Evolutionary conservation across 1,140 invertebrate genomes (phyloP).

Genomic region (Antheraea mylitta): DNA sequence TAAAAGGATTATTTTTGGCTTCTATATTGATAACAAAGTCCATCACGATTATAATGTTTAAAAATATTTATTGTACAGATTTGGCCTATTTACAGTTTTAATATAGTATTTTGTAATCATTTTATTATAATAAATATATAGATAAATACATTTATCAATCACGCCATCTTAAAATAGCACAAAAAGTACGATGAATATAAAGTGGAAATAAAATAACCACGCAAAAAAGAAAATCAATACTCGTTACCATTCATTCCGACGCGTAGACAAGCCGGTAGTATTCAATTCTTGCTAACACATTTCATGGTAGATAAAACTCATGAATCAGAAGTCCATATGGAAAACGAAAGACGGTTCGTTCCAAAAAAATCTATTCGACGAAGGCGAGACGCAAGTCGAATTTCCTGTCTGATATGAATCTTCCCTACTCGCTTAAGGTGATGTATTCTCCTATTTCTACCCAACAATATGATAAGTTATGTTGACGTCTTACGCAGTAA

Average conservation of each 20-base stretch:
- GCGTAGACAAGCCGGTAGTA: slow-evolving; percentile 52
- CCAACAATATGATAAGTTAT: slow-evolving; percentile 30
- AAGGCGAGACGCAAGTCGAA: slow-evolving; percentile 66
- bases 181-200: neutral
- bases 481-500: slow-evolving; percentile 18
- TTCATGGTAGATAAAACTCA: slow-evolving; percentile 75
- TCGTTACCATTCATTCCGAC: slow-evolving; percentile 48
- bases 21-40: too few species aligned
- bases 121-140: too few species aligned
- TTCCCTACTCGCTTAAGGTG: slow-evolving; percentile 76
- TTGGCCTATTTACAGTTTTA: too few species aligned
- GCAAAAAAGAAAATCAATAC: slow-evolving; percentile 20
- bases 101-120: too few species aligned
- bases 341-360: slow-evolving; percentile 62
- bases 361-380: slow-evolving; percentile 63
- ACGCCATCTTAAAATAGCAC: too few species aligned
- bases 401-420: slow-evolving; percentile 77
- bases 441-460: slow-evolving; percentile 74
- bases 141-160: too few species aligned
- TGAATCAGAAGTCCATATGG: slow-evolving; percentile 74
- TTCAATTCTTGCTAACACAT: slow-evolving; percentile 68
- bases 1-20: too few species aligned
- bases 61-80: too few species aligned
- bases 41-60: too few species aligned
- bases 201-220: neutral